Evolutionary conservation across 2,888 invertebrate genomes (phyloP), one percentile per base, ranked within the genome.

Genomic region (Aromia moschata): DNA sequence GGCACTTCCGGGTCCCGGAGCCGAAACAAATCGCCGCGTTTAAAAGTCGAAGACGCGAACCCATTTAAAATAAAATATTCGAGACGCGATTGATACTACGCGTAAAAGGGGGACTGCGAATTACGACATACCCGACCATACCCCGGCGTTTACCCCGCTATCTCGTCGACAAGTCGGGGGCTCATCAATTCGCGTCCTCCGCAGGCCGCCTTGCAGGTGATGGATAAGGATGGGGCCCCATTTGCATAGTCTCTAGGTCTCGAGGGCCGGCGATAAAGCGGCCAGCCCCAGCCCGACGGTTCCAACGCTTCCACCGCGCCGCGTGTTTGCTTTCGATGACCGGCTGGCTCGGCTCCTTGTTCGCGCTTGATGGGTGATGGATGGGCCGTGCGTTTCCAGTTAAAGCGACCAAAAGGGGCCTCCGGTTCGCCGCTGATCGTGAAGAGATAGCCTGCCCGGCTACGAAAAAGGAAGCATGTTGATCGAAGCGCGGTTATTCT

Each of bases 151-250:
- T 55, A 59, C 43, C 59, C 56, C 59, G n/a, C n/a, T n/a, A n/a
- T 59, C 38, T 49, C 33, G 47, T 51, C 41, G 59, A 45, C 53
- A 55, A 58, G 56, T 61, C 47, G 46, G 49, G 46, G 57, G 60
- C 25, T 58, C 68, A 68, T 68, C 68, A 68, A 68, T 68, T 65
- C 60, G 60, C 58, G 68, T 65, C 68, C 61, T 49, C 25, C 37
- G 56, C 68, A 68, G 68, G 56, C 68, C 17, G 46, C 12, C 33
- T 47, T 46, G 58, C 41, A 46, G 56, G 56, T 64, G 60, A 64
- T 58, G 64, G 64, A 64, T 64, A 56, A 58, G 60, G 52, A 52
- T 56, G 36, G 56, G 46, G 25, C 36, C 51, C 43, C 45, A 58
- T 62, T 62, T 56, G 52, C 52, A 62, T 62, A 58, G 56, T n/a